phyloP scores from a whole-genome alignment of 2,797 vertebrate genomes.

The Falco peregrinus region DNA sequence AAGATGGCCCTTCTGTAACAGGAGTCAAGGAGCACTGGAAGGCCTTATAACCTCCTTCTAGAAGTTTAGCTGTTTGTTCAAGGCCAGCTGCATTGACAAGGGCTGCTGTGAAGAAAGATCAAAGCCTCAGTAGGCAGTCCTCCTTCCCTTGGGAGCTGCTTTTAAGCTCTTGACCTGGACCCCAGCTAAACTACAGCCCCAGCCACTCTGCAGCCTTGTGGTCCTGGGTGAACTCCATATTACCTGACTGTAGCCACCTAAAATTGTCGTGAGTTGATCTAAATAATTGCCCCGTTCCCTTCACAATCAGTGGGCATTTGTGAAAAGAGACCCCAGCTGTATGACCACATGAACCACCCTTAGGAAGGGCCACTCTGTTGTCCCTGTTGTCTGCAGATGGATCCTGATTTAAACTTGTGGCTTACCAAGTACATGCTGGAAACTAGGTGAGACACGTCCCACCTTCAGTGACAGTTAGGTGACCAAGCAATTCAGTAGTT shows the following conservation, averaged over 20 bases:
- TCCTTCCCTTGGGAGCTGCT: not conserved
- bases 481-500: accelerated
- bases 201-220: not conserved
- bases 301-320: not conserved
- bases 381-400: not conserved
- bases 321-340: not conserved
- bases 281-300: not conserved
- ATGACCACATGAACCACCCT: not conserved
- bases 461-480: not conserved
- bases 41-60: not conserved
- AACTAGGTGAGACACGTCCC: not conserved
- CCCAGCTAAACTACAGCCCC: not conserved
- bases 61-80: not conserved
- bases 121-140: not conserved
- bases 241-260: not conserved
- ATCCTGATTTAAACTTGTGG: not conserved
- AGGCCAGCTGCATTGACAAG: not conserved
- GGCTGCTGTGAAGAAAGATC: not conserved
- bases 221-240: not conserved
- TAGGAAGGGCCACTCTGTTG: not conserved
- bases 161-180: not conserved
- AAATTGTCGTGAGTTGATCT: not conserved
- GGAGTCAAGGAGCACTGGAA: not conserved
- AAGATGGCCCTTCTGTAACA: not conserved
- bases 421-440: not conserved